Conservation (phyloP, 2,797 vertebrate species). For the Phataginus tricuspis region DNA sequence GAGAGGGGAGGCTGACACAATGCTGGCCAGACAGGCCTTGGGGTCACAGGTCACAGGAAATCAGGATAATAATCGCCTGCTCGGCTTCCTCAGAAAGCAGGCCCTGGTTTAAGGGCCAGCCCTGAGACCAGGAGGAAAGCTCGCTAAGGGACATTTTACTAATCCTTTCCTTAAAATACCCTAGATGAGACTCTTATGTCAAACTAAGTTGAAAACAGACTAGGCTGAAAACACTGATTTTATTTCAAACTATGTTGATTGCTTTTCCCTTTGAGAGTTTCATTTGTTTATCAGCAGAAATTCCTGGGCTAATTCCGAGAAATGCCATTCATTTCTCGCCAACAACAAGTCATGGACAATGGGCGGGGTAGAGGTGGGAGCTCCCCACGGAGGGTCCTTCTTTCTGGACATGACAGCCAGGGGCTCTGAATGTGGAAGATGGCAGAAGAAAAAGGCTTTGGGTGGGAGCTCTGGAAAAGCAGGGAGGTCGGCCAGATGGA, state of each 20-base stretch:
- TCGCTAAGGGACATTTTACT: slow-evolving; percentile 40
- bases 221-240: slow-evolving; percentile 78
- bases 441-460: slow-evolving; percentile 42
- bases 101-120: background rate
- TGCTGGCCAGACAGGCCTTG: background rate
- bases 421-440: slow-evolving; percentile 22
- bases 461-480: slow-evolving; percentile 29
- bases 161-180: slow-evolving; percentile 67
- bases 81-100: slow-evolving; percentile 9
- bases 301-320: slow-evolving; percentile 80
- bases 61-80: slow-evolving; percentile 12
- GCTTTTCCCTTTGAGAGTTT: slow-evolving; percentile 81
- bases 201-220: slow-evolving; percentile 77
- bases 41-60: slow-evolving; percentile 35
- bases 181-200: slow-evolving; percentile 68
- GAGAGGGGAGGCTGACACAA: background rate
- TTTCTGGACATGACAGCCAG: slow-evolving; percentile 62
- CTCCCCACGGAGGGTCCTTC: slow-evolving; percentile 69
- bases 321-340: slow-evolving; percentile 81
- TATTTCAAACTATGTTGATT: slow-evolving; percentile 81
- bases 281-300: slow-evolving; percentile 83
- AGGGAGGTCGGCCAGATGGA: slow-evolving; percentile 11
- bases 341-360: slow-evolving; percentile 75
- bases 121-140: slow-evolving; percentile 39
- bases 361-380: slow-evolving; percentile 54